Evolutionary conservation across 2,113 vertebrate genomes (phyloP).

Genomic region (Campylomormyrus tamandua): DNA sequence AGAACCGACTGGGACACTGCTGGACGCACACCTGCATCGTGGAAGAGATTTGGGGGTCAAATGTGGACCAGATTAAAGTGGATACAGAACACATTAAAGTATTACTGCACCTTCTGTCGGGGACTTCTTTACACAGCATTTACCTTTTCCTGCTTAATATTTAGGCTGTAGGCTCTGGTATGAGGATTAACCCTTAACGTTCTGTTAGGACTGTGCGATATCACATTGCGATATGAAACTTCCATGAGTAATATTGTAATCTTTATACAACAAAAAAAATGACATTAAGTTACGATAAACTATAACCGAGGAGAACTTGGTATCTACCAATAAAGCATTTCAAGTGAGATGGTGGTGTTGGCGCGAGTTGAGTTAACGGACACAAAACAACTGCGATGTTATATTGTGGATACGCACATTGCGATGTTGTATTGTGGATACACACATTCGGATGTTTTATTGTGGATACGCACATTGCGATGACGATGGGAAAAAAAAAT

Average conservation of each 20-base stretch:
- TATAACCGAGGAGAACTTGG: background rate
- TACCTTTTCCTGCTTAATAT: background rate
- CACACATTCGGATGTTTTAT: too few species aligned
- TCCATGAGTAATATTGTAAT: background rate
- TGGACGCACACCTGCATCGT: constrained; percentile 67
- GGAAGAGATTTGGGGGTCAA: background rate
- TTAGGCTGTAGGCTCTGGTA: background rate
- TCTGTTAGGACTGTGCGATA: background rate
- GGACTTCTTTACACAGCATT: background rate
- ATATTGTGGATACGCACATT: background rate
- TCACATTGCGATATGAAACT: background rate
- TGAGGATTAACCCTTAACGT: background rate
- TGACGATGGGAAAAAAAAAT: background rate
- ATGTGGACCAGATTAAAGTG: background rate
- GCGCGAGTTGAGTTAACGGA: background rate
- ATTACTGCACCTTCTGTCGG: background rate
- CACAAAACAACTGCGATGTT: background rate
- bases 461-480: background rate
- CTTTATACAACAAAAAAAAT: background rate
- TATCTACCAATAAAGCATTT: background rate
- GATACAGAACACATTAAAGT: background rate
- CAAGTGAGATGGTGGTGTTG: background rate
- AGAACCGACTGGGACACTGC: constrained; percentile 47
- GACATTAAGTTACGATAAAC: background rate
- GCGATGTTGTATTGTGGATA: too few species aligned